Evolutionary conservation across 1,140 invertebrate species (phyloP), one percentile per base, ranked within the genome.

Genomic region (Drosophila pandora): DNA sequence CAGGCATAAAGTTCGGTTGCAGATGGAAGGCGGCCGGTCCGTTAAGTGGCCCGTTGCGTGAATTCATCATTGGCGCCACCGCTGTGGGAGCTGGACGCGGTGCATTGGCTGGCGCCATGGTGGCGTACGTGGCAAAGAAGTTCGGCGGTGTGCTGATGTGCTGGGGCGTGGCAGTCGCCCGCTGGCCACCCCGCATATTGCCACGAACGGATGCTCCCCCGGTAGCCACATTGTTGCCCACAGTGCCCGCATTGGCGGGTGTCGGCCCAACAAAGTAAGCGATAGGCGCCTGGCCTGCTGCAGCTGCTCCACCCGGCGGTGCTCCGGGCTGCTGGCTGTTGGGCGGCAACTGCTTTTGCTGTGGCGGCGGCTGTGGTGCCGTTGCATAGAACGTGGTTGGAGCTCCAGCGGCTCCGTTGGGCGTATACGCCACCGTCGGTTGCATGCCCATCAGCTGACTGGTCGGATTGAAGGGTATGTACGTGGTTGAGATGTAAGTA

Each of bases 41-140:
- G 43, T 85, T 85, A 0, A 85, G 30, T 0, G 75, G 25, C 1
- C 54, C 68, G 12, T 48, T 79, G 1, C 79, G 78, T 0, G 82
- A 34, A 47, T 64, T 69, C 4, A 85, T 59, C 12, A 85, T 82
- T 8, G 78, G 65, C 4, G 78, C 23, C 6, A 88, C 83, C 2
- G 61, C 52, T 2, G 82, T 17, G 0, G 74, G 48, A 12, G 65
- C 25, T 4, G 84, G 57, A 34, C 72, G 72, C 2, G 58, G 79
- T 6, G 71, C 13, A 28, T 65, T 43, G 39, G 59, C 41, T 4
- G 79, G 39, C 2, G 65, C 32, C 17, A 79, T 49, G 8, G 80
- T 48, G 53, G 80, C 50, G 53, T 67, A 76, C 2, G 85, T 17
- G 34, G 73, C 1, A 53, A 45, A 76, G 17, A 52, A 88, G 37